Conservation (phyloP, 2,797 vertebrate genomes). For the Enteromius afrohamiltoni region DNA sequence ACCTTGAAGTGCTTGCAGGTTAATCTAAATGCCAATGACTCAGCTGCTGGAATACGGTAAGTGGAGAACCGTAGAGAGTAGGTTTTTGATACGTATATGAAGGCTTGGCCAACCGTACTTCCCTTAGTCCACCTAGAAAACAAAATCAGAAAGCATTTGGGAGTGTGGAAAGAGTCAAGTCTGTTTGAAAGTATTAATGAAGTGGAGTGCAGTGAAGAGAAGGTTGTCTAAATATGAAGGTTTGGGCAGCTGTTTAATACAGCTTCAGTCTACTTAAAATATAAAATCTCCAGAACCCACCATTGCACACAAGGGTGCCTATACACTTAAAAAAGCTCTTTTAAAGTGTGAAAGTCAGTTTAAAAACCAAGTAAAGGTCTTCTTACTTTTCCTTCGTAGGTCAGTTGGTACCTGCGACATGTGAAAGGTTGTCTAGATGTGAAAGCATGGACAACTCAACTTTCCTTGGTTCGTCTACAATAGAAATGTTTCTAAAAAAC, state of each 20-base stretch:
- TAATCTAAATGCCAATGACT: conserved; percentile 14
- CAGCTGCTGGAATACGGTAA: conserved; percentile 13
- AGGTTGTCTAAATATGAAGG: background rate
- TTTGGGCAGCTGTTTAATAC: background rate
- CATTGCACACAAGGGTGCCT: background rate
- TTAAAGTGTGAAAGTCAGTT: background rate
- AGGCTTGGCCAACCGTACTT: conserved; percentile 10
- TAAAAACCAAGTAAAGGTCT: background rate
- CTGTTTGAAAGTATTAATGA: background rate
- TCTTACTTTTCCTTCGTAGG: background rate
- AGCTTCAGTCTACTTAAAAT: background rate
- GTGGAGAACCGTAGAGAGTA: conserved; percentile 21
- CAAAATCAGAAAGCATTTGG: background rate
- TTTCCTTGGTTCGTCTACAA: background rate
- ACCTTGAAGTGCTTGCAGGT: conserved; percentile 33
- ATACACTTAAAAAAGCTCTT: background rate
- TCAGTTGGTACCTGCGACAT: background rate
- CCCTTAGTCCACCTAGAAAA: conserved; percentile 4
- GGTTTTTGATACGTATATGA: background rate
- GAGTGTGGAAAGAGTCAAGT: background rate
- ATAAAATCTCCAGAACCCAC: background rate
- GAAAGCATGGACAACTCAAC: background rate
- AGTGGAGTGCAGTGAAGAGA: background rate
- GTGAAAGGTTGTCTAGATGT: background rate
- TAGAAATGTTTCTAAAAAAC: background rate